These are phyloP conservation scores for Pocillopora damicornis DNA, from an alignment of 64 coral and sea anemone genomes.

Conservation along the genomic window DNA sequence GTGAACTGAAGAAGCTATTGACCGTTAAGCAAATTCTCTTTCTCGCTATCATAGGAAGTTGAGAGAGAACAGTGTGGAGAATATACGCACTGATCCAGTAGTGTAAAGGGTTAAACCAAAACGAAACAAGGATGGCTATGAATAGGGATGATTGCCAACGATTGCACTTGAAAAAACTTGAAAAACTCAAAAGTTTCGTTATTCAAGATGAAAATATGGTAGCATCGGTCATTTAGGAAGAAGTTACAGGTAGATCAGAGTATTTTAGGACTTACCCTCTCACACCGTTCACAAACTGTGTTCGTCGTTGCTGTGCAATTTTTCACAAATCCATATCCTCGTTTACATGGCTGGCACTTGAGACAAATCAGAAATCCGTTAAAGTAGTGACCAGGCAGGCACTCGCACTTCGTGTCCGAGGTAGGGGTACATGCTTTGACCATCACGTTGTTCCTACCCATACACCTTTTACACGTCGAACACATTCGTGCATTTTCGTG, in stretches of 20 bases:
- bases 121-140: no score
- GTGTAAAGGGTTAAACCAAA: no score
- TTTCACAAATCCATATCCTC: constrained; percentile 16
- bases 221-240: background rate
- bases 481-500: background rate
- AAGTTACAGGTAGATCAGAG: background rate
- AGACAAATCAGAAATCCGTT: background rate
- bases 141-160: no score
- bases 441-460: background rate
- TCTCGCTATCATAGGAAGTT: no score
- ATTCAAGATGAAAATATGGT: no score
- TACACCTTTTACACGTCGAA: background rate
- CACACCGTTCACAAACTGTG: constrained; percentile 23
- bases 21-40: no score
- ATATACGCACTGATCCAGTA: no score
- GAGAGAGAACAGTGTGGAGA: no score
- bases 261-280: background rate
- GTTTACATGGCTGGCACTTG: background rate
- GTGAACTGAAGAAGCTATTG: no score
- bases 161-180: no score
- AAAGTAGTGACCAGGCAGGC: constrained; percentile 21
- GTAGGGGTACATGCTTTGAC: background rate
- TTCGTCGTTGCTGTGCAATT: constrained; percentile 24
- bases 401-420: constrained; percentile 1
- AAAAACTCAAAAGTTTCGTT: no score